Evolutionary conservation across 2,797 vertebrate genomes (phyloP).

Genomic region (Tokudaia tokunoshimensis): DNA sequence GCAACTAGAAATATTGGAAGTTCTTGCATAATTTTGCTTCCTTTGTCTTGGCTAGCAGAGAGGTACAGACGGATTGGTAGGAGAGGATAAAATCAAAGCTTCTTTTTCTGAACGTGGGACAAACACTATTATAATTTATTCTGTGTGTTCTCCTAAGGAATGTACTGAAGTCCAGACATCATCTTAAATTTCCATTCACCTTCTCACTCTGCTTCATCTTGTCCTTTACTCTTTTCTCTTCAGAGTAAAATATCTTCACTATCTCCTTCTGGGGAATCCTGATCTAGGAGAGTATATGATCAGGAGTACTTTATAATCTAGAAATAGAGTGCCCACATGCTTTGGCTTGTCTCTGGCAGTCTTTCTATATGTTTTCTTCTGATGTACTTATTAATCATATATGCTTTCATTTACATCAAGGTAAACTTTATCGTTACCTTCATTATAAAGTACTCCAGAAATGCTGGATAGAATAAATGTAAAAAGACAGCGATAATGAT

Average conservation of each 20-base stretch:
- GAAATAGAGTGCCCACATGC: background rate
- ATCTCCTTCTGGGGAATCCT: slow-evolving; percentile 4
- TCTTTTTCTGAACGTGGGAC: background rate
- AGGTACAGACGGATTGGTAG: background rate
- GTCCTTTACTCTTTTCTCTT: background rate
- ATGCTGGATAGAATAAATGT: slow-evolving; percentile 22
- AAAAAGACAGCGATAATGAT: background rate
- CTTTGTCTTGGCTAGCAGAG: background rate
- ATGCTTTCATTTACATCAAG: background rate
- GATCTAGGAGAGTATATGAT: background rate
- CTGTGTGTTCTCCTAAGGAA: background rate
- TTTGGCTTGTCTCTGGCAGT: background rate
- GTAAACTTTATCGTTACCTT: background rate
- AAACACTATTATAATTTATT: background rate
- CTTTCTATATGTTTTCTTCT: background rate
- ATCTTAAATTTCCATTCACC: background rate
- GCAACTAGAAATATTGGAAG: background rate
- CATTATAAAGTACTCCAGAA: background rate
- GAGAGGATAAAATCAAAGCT: background rate
- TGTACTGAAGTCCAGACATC: background rate
- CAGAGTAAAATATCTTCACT: background rate
- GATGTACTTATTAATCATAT: background rate
- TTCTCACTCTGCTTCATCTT: background rate
- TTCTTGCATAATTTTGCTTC: background rate
- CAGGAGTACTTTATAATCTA: background rate